Conservation (phyloP, 1,140 invertebrate genomes). For the Brachionus koreanus region DNA sequence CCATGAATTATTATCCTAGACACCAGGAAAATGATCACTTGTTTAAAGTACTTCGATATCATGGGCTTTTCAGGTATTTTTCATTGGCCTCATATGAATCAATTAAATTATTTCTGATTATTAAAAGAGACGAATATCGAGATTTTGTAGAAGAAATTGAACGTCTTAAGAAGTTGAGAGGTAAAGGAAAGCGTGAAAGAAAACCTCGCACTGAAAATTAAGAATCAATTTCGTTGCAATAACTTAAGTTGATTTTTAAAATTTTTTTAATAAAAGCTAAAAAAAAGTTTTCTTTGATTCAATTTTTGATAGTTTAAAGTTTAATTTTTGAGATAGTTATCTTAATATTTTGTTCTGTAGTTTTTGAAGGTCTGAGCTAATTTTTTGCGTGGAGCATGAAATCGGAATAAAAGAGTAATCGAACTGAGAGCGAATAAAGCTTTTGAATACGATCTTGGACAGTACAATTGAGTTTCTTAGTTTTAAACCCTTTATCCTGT, state of each 20-base stretch:
- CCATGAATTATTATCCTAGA: slow-evolving; percentile 42
- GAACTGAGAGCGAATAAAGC: too few species aligned
- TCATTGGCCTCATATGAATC: background rate
- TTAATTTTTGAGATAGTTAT: background rate
- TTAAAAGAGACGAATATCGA: slow-evolving; percentile 25
- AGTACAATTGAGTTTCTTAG: too few species aligned
- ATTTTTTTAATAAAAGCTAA: background rate
- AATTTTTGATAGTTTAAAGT: too few species aligned
- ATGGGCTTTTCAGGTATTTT: slow-evolving; percentile 42
- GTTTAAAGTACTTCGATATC: slow-evolving; percentile 20
- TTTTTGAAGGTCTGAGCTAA: too few species aligned
- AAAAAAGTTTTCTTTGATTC: too few species aligned
- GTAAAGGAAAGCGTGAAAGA: slow-evolving; percentile 28
- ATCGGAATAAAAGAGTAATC: too few species aligned
- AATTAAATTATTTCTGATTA: background rate
- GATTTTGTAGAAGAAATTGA: slow-evolving; percentile 42
- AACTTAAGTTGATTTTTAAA: background rate
- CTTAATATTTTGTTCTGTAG: too few species aligned
- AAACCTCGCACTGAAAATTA: background rate
- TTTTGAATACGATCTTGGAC: too few species aligned
- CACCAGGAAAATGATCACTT: slow-evolving; percentile 41
- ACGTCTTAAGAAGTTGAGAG: slow-evolving; percentile 27
- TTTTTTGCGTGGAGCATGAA: too few species aligned
- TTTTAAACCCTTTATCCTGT: too few species aligned
- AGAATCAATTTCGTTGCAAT: background rate